Base-by-base conservation (phyloP, 2,113 vertebrate species). In the Cepphus grylle region DNA sequence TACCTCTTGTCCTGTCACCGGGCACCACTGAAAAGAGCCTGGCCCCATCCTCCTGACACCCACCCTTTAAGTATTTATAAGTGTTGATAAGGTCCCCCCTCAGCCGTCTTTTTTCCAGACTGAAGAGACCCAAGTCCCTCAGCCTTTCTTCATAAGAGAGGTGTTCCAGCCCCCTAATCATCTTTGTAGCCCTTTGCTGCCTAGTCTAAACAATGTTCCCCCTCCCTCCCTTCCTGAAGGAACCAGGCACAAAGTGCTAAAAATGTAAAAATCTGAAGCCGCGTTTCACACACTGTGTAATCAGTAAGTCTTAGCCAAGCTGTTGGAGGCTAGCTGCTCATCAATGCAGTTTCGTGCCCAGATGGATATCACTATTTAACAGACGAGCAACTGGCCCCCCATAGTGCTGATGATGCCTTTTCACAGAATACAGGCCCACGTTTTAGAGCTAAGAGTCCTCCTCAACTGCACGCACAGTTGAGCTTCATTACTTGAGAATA, bases 401-500 rank as follows among this genome's bases (percentile, higher is more conserved):
- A 13, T 1, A 59, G 22, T 2, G 29, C 47, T 50, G 32, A 59
- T 50, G 32, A 59, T 16, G n/a, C 16, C 19, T 59, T 87, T 73
- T 71, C 70, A 89, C 17, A 87, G 73, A 90, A 65, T 16, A 55
- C 10, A 67, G 32, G 27, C 5, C 9, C 6, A 45, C 0, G 2
- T 30, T 84, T 70, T 63, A 62, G 43, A 2, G 0, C 18, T 27
- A 5, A 18, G 23, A 49, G 55, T 26, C 56, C n/a, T 86, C 25
- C 59, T 70, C 0, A 0, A 70, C 34, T 50, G 18, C 40, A 26
- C 0, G 5, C 5, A 42, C 6, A 12, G 42, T 2, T 77, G 22
- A 84, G 45, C 45, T 61, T 81, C 45, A 34, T 74, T 59, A 71
- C 40, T 50, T 78, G 15, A 91, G n/a, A 88, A 58, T 23, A 62